Base-by-base conservation (phyloP, 2,888 invertebrate species). In the Alloscopus bannaensis region DNA sequence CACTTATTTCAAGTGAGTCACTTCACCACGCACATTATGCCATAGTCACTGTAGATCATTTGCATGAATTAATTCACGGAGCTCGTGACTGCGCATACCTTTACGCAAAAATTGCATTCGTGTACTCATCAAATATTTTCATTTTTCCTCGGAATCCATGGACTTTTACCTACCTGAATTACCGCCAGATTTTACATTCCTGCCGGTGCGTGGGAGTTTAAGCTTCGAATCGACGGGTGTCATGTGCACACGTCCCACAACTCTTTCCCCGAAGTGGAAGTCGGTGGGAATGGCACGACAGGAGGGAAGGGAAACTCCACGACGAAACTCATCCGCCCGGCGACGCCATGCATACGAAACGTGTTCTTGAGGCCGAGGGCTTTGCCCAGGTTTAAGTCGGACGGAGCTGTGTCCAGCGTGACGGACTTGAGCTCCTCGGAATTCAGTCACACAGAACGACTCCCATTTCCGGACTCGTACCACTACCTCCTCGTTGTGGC, bases 401-500 rank as follows among this genome's bases (percentile, higher is more conserved):
- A 84, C 52, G 71, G 81, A 29, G 75, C 73, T 24, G 11, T 70
- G 40, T 62, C 60, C 24, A 88, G 88, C 84, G 83, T 89, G 13
- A 87, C 87, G 11, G 86, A 86, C 22, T 85, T 86, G 26, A 87
- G 86, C 83, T 87, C 86, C 50, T 88, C 89, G 18, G 73, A 66
- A 42, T 83, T 80, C 79, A 87, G 87, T 1, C 89, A 89, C 75
- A 85, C 83, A 2, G 89, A 89, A 87, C 84, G 85, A 18, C 87
- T 89, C 45, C 90, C 90, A 0, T 88, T 86, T 80, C 89, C 89
- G 71, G 89, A 90, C 81, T 88, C 88, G 42, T 90, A 89, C 86
- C 90, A 90, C 85, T 90, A 90, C 86, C 84, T 90, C 52, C 86
- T 90, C 81, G 87, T 90, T 31, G 87, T 89, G 22, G 88, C 90